A percentile compares a stretch with the other conserved stretches of the same genome.
Conservation (phyloP, 1,140 invertebrate genomes). For the Euura saliciscinereae region DNA sequence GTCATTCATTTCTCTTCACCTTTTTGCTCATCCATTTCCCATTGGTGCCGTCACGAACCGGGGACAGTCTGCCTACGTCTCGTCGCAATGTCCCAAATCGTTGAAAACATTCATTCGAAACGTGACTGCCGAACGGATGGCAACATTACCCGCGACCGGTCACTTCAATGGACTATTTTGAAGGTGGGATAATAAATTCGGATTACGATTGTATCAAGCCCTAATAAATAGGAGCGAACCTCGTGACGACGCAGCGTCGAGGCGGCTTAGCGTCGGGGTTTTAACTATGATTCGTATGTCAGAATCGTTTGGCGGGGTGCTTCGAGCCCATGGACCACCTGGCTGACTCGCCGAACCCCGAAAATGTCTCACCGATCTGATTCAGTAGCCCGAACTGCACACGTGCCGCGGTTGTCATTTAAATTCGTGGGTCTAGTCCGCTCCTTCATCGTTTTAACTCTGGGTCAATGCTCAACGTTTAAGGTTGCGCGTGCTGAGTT, state of each 20-base stretch:
- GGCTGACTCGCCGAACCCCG: background rate
- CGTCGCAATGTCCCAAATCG: constrained; percentile 26
- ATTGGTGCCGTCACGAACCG: constrained; percentile 25
- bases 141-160: constrained; percentile 37
- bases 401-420: constrained; percentile 4
- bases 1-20: constrained; percentile 1
- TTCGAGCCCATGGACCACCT: background rate
- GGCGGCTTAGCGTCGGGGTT: background rate
- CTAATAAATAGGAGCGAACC: background rate
- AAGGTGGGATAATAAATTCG: constrained; percentile 42
- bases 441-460: background rate
- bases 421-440: background rate
- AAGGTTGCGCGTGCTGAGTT: background rate
- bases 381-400: background rate
- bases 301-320: background rate
- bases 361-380: background rate
- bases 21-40: constrained; percentile 18
- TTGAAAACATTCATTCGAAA: constrained; percentile 40
- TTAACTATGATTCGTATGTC: background rate
- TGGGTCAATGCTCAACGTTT: background rate
- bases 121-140: constrained; percentile 47
- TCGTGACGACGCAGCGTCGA: background rate
- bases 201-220: constrained; percentile 51
- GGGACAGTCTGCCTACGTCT: constrained; percentile 18
- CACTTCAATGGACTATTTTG: constrained; percentile 6